Conservation (phyloP, 2,797 vertebrate genomes). For the Gouania willdenowi region DNA sequence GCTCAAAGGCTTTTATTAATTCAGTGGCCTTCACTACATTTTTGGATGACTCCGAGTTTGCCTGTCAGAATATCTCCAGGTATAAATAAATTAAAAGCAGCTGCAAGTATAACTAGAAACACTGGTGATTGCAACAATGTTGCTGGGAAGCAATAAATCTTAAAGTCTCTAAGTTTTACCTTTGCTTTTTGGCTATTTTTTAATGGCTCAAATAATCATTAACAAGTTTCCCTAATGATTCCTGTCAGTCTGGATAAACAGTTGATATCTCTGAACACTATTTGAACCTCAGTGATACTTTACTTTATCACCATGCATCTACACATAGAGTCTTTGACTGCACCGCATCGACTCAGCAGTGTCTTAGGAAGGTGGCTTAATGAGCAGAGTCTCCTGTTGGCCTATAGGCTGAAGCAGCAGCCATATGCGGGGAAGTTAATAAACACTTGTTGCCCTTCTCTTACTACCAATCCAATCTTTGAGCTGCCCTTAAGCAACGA, state of each 20-base stretch:
- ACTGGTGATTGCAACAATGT: slow-evolving; percentile 16
- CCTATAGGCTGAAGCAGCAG: slow-evolving; percentile 18
- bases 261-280: too few species aligned
- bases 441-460: slow-evolving; percentile 3
- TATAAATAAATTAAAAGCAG: slow-evolving; percentile 52
- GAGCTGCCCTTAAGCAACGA: slow-evolving; percentile 21
- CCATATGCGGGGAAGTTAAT: slow-evolving; percentile 13
- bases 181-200: too few species aligned
- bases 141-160: too few species aligned
- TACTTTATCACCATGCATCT: too few species aligned
- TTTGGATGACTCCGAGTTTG: slow-evolving; percentile 29
- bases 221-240: too few species aligned
- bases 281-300: too few species aligned
- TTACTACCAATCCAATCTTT: slow-evolving; percentile 13
- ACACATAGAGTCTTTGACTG: too few species aligned
- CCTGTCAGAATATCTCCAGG: slow-evolving; percentile 40
- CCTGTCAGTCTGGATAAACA: too few species aligned
- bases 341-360: slow-evolving; percentile 5
- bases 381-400: slow-evolving; percentile 10
- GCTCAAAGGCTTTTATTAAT: slow-evolving; percentile 58
- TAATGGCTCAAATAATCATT: too few species aligned
- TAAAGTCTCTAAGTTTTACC: too few species aligned
- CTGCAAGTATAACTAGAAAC: slow-evolving; percentile 16
- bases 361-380: slow-evolving; percentile 9
- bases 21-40: slow-evolving; percentile 47